phyloP scores from a whole-genome alignment of 2,888 invertebrate species.

The Phlogophora meticulosa region DNA sequence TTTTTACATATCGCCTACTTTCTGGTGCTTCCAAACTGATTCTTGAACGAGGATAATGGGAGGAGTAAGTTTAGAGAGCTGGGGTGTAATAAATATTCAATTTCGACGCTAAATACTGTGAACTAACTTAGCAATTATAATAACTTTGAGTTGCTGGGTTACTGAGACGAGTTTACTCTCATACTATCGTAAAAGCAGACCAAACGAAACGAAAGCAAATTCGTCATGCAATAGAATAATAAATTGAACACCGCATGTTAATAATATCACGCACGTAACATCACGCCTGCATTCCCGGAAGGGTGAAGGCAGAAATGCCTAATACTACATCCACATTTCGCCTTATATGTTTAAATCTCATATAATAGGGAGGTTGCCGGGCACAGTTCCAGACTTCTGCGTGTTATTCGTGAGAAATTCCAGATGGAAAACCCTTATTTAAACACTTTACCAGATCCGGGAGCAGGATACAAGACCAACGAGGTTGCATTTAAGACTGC shows the following conservation, averaged over 20 bases:
- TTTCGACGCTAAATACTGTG: conserved; percentile 13
- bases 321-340: too few species aligned
- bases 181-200: conserved; percentile 2
- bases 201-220: not conserved
- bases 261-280: too few species aligned
- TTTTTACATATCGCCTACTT: conserved; percentile 39
- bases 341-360: too few species aligned
- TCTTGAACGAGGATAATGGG: conserved; percentile 28
- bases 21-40: conserved; percentile 22
- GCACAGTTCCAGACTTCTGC: too few species aligned
- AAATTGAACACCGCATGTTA: not conserved
- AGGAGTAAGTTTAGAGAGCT: conserved; percentile 16
- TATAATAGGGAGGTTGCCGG: too few species aligned
- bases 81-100: conserved; percentile 45
- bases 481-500: too few species aligned
- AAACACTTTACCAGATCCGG: too few species aligned
- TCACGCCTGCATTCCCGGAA: too few species aligned
- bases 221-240: not conserved
- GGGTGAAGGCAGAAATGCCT: too few species aligned
- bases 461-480: too few species aligned
- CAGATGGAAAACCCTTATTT: too few species aligned
- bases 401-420: too few species aligned
- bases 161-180: not conserved
- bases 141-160: conserved; percentile 9
- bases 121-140: conserved; percentile 15